Evolutionary conservation across 2,113 vertebrate species (phyloP), one percentile per base, ranked within the genome.

Genomic region (Limanda limanda): DNA sequence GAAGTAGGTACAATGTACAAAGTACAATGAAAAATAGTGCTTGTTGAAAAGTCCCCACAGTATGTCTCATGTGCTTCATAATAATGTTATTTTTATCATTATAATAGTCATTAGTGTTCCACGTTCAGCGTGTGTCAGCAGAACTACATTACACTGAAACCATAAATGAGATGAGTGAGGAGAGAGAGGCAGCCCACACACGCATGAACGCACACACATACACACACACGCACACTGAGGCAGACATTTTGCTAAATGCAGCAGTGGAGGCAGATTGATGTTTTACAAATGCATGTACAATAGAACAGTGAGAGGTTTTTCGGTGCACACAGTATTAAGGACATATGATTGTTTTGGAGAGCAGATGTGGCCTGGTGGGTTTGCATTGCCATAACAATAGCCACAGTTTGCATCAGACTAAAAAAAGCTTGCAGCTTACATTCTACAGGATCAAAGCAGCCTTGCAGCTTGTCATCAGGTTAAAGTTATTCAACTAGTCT

Each of bases 1-100:
- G 64, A 81, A 73, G 82, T 71, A 83, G 23, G 58, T 15, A 1
- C 78, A n/a, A n/a, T 65, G 40, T 40, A 70, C n/a, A n/a, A n/a
- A n/a, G n/a, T n/a, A 90, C 75, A 74, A 63, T 88, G 71, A 76
- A 83, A 84, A 90, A 79, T 83, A 86, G 77, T 88, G 73, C 78
- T 77, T 67, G 71, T 76, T 78, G 64, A 84, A 82, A 70, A 82
- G 55, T 54, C 71, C 47, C 62, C 67, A 86, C 68, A 86, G 65
- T 73, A 77, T 10, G 13, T 72, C 63, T 74, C 47, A 47, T 31
- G 67, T 60, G 58, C 51, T 65, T 80, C 21, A 27, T 69, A 11
- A 77, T 68, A 78, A 63, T 47, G 20, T 68, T 35, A 55, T 61
- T 21, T 51, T 18, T 51, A 20, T 18, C 17, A 51, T 51, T 51